Evolutionary conservation across 2,797 vertebrate genomes (phyloP).

Genomic region (Cyprinodon diabolis): DNA sequence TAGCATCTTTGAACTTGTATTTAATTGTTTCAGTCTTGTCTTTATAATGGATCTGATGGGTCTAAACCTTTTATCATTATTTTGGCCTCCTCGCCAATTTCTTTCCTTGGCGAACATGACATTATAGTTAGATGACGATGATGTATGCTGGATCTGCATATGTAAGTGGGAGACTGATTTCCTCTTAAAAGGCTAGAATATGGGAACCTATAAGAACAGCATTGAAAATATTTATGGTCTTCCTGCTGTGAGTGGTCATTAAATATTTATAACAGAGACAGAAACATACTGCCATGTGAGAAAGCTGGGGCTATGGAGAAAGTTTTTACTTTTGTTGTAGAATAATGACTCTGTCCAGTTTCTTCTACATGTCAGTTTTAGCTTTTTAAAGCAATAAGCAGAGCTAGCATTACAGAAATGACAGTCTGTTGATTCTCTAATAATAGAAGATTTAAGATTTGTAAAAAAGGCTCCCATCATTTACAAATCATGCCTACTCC

Average conservation of each 20-base stretch:
- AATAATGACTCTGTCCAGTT: background rate
- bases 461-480: too few species aligned
- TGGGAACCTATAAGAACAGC: background rate
- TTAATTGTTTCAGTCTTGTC: too few species aligned
- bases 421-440: too few species aligned
- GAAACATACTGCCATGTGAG: background rate
- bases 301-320: background rate
- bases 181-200: background rate
- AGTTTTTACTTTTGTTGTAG: background rate
- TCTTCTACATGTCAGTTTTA: background rate
- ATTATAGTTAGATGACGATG: too few species aligned
- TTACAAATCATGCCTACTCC: too few species aligned
- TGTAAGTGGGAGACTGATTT: background rate
- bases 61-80: background rate
- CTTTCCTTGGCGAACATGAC: too few species aligned
- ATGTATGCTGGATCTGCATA: too few species aligned
- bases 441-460: too few species aligned
- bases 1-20: background rate
- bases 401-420: too few species aligned
- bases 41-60: background rate
- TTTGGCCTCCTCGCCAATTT: background rate
- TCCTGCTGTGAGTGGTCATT: background rate
- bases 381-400: too few species aligned
- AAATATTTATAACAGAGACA: background rate
- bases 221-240: slow-evolving; percentile 2